Conservation (phyloP, 2,113 vertebrate genomes). For the Pseudorectes ferrugineus region DNA sequence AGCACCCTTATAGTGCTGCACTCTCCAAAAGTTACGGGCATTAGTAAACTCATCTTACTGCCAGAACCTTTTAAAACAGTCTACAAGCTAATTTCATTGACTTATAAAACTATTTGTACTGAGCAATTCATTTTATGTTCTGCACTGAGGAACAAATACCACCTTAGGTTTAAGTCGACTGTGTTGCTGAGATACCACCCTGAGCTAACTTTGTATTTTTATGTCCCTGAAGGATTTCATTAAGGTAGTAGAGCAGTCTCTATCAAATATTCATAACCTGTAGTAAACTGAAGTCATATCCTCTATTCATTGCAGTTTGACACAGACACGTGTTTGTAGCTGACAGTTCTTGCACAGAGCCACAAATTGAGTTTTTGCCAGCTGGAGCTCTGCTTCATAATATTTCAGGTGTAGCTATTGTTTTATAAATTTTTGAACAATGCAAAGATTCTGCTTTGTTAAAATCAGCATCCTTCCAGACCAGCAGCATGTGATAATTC, state of each 20-base stretch:
- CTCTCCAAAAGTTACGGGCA: neutral
- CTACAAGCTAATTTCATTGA: neutral
- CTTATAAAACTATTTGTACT: neutral
- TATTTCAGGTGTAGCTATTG: neutral
- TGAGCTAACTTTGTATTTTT: neutral
- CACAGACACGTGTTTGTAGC: neutral
- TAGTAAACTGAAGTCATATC: neutral
- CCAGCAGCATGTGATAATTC: neutral
- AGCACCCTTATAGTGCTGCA: neutral
- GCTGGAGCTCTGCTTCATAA: neutral
- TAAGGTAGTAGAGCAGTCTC: neutral
- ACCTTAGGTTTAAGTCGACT: neutral
- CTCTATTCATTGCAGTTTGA: neutral
- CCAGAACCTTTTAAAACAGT: neutral
- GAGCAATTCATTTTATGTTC: neutral
- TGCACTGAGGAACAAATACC: neutral
- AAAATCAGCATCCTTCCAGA: neutral
- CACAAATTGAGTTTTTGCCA: neutral
- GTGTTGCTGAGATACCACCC: neutral
- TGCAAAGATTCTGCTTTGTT: neutral
- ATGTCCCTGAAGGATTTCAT: neutral
- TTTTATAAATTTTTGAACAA: neutral
- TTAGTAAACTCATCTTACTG: neutral
- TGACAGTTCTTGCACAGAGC: neutral
- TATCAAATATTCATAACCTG: neutral